Percentiles rank a stretch among this genome's conserved stretches.
Evolutionary conservation across 2,797 vertebrate species (phyloP).

Genomic region (Brachyrhaphis roseni): DNA sequence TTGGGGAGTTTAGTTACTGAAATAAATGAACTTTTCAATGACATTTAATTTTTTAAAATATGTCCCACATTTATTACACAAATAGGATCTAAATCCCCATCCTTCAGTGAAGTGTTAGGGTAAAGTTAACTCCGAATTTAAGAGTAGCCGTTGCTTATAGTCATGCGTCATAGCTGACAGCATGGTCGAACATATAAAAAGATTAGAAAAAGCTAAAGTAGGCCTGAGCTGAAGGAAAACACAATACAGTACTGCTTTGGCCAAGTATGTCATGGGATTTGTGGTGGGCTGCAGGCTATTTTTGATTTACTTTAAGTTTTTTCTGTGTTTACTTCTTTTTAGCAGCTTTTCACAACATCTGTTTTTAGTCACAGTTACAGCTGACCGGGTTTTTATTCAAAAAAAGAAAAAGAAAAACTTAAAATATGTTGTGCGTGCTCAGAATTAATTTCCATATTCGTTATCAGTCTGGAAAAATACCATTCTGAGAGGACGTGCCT

Average conservation of each 20-base stretch:
- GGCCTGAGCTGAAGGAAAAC: conserved; percentile 40
- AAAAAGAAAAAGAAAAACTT: conserved; percentile 21
- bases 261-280: conserved; percentile 43
- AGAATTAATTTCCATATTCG: conserved; percentile 1
- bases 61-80: background rate
- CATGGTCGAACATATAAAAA: conserved; percentile 32
- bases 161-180: conserved; percentile 8
- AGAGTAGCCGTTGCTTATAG: conserved; percentile 12
- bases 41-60: background rate
- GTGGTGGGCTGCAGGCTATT: conserved; percentile 43
- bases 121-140: conserved; percentile 2
- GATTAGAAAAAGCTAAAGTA: conserved; percentile 41
- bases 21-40: background rate
- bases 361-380: conserved; percentile 21
- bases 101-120: background rate
- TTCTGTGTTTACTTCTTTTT: conserved; percentile 55
- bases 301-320: conserved; percentile 49
- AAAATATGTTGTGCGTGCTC: conserved; percentile 14
- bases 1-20: background rate
- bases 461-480: conserved; percentile 12
- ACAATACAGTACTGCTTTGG: conserved; percentile 21
- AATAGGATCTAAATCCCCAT: background rate
- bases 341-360: conserved; percentile 42
- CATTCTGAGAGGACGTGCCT: conserved; percentile 25
- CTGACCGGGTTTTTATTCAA: conserved; percentile 28